Evolutionary conservation across 2,113 vertebrate genomes (phyloP), one percentile per base, ranked within the genome.

Genomic region (Anthoscopus minutus): DNA sequence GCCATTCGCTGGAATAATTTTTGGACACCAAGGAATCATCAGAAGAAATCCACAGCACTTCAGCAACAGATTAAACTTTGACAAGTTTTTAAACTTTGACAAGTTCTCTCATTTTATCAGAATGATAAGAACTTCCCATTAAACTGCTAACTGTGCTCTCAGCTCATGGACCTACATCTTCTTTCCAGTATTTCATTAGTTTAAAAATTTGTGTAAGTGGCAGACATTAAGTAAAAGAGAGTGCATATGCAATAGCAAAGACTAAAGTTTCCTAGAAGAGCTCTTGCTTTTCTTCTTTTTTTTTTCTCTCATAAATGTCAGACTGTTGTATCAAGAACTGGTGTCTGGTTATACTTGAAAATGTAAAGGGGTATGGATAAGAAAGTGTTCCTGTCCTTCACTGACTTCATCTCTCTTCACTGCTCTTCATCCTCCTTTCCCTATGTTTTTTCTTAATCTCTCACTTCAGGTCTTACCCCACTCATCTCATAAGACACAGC

Each of bases 391-490:
- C n/a, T 40, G 6, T 65, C 86, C 31, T 33, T 56, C 57, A 20
- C 3, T 54, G 42, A 42, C 62, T 74, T 83, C 12, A 27, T 30
- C 11, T 28, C 25, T 23, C 15, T 48, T 54, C 40, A 22, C 6
- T 50, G 35, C 12, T 62, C 27, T 62, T 77, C 27, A 70, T 12
- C 4, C 13, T 42, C 35, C 42, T 64, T 66, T 62, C 23, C 37
- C 27, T 51, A 64, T 47, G 30, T 7, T n/a, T 82, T 86, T 81
- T 61, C 18, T 30, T 50, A 81, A 86, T 13, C 47, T 42, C 69
- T 54, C 58, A 56, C 35, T 4, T 25, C 42, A 96, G 71, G 64
- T 42, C 93, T 93, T 96, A 96, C 94, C 91, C 77, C 74, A 16
- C 25, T 96, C 30, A 77, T 61, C 25, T 91, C 79, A 9, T 44